Conservation (phyloP, 1,140 invertebrate genomes). For the Melanaphis sacchari region DNA sequence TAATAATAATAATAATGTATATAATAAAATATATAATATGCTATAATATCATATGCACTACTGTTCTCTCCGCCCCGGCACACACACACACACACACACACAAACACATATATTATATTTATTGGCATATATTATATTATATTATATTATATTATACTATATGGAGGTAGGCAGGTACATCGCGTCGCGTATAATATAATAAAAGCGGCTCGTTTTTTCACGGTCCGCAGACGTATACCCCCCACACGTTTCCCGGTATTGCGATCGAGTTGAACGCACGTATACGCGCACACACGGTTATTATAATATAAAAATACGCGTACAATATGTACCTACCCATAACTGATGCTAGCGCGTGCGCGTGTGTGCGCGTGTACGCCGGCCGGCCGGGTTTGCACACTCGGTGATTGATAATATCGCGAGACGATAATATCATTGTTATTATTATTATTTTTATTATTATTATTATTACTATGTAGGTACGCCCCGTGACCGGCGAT, state of each 20-base stretch:
- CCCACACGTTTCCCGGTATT: not conserved
- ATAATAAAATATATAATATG: slow-evolving; percentile 8
- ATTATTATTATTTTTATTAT: not conserved
- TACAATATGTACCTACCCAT: not conserved
- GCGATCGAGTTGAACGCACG: not conserved
- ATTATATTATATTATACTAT: too few species aligned
- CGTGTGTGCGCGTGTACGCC: not conserved
- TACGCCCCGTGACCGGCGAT: not conserved
- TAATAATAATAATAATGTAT: not conserved
- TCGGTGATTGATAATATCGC: not conserved
- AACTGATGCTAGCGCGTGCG: not conserved
- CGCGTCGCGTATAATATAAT: not conserved
- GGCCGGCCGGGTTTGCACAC: not conserved
- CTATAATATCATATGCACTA: not conserved
- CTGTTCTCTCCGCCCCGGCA: not conserved
- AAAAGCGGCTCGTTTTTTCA: slow-evolving; percentile 38
- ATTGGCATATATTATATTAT: not conserved
- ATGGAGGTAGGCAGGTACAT: not conserved
- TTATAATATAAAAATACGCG: not conserved
- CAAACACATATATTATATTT: not conserved
- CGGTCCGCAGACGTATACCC: slow-evolving; percentile 16
- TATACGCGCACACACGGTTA: not conserved
- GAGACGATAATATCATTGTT: not conserved
- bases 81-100: not conserved
- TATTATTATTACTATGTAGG: not conserved